Evolutionary conservation across 2,888 invertebrate species (phyloP).

Genomic region (Parelbella ahira): DNA sequence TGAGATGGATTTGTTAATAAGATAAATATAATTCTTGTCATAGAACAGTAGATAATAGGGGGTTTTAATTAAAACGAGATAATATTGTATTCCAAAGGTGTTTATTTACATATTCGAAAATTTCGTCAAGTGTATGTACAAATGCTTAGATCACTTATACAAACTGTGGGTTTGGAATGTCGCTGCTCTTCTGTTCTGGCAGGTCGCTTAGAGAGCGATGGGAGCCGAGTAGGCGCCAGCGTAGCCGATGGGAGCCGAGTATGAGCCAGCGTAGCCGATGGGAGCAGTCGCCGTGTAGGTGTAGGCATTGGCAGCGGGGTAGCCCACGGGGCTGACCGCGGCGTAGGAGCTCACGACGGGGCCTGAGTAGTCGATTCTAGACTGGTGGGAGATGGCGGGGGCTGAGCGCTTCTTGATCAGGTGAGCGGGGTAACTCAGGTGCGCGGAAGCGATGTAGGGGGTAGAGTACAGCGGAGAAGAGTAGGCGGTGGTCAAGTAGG

Average conservation of each 20-base stretch:
- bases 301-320: slow-evolving; percentile 5
- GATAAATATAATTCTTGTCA: no score
- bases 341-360: slow-evolving; percentile 14
- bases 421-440: slow-evolving; percentile 25
- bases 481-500: slow-evolving; percentile 26
- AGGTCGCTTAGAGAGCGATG: neutral
- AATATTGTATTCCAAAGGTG: slow-evolving; percentile 7
- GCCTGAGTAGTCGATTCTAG: slow-evolving; percentile 5
- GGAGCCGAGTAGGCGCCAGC: neutral
- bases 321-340: slow-evolving; percentile 1
- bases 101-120: slow-evolving; percentile 19
- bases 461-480: slow-evolving; percentile 15
- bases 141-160: slow-evolving; percentile 2
- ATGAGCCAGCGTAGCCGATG: neutral
- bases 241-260: neutral
- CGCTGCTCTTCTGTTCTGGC: neutral
- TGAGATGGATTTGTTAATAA: neutral
- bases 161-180: slow-evolving; percentile 2
- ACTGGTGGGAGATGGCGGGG: slow-evolving; percentile 4
- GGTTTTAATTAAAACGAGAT: no score
- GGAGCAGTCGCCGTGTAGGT: neutral
- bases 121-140: slow-evolving; percentile 1
- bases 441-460: slow-evolving; percentile 24
- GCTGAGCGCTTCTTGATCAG: slow-evolving; percentile 30
- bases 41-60: no score